These are phyloP conservation scores for Trichogramma dendrolimi DNA, from an alignment of 2,888 invertebrate genomes.

Conservation along the genomic window DNA sequence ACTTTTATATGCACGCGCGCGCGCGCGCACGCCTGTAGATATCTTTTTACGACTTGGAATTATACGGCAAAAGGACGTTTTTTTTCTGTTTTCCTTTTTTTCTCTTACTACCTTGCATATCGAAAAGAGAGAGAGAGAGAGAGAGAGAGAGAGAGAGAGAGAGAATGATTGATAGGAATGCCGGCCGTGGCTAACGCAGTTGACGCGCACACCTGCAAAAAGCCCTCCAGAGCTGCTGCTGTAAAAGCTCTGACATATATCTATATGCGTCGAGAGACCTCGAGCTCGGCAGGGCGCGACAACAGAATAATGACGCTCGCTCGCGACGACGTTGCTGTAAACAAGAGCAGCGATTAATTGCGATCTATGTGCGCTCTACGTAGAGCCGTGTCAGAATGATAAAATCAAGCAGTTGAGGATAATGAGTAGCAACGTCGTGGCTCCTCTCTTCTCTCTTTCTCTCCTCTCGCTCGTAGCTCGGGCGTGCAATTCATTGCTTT, in stretches of 20 bases:
- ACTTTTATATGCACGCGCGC: neutral
- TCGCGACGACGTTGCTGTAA: too few species aligned
- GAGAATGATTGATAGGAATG: too few species aligned
- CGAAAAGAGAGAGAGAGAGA: neutral
- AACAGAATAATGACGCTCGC: conserved; percentile 22
- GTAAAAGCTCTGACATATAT: too few species aligned
- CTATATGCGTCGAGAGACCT: neutral
- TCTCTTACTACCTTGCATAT: neutral
- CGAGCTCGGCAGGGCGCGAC: conserved; percentile 11
- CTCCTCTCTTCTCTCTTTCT: too few species aligned
- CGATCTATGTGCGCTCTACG: too few species aligned
- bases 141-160: neutral
- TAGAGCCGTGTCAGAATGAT: conserved; percentile 33
- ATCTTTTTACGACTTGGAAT: conserved; percentile 26
- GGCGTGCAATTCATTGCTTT: conserved; percentile 43
- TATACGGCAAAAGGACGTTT: conserved; percentile 9
- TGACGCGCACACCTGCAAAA: too few species aligned
- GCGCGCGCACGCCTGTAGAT: conserved; percentile 17
- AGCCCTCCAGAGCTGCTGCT: too few species aligned
- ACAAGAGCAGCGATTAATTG: too few species aligned
- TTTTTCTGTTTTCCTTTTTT: neutral
- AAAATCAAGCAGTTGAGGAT: conserved; percentile 47
- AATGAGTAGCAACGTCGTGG: conserved; percentile 40
- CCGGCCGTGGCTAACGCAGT: too few species aligned
- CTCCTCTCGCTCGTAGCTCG: too few species aligned